Evolutionary conservation across 2,113 vertebrate species (phyloP).

Genomic region (Irena cyanogastra): DNA sequence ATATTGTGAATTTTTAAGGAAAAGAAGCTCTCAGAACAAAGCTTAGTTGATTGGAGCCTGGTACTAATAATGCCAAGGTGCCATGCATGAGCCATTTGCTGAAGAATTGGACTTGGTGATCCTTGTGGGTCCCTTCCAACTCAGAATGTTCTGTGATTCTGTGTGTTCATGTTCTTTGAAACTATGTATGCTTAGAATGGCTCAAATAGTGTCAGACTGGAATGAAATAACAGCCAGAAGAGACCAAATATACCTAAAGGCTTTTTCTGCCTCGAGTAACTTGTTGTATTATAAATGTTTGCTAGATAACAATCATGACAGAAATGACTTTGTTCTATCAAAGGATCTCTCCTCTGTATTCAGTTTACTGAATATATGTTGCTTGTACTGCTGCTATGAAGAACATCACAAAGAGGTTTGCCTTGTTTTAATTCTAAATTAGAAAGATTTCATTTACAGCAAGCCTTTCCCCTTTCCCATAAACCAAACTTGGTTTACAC

Average conservation of each 20-base stretch:
- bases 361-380: background rate
- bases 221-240: background rate
- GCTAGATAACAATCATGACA: background rate
- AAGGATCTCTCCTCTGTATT: background rate
- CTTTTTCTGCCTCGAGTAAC: background rate
- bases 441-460: background rate
- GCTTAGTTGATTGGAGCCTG: background rate
- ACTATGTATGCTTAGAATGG: background rate
- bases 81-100: background rate
- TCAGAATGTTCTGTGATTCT: background rate
- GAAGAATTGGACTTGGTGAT: background rate
- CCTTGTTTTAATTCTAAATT: background rate
- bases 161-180: background rate
- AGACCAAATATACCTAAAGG: background rate
- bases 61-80: background rate
- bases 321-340: background rate
- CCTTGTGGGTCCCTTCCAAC: background rate
- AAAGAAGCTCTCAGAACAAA: background rate
- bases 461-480: background rate
- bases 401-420: background rate
- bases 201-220: background rate
- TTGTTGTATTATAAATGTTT: background rate
- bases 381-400: background rate
- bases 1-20: background rate
- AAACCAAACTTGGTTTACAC: background rate